Evolutionary conservation across 2,888 invertebrate species (phyloP), one percentile per base, ranked within the genome.

Genomic region (Bellardia pandia): DNA sequence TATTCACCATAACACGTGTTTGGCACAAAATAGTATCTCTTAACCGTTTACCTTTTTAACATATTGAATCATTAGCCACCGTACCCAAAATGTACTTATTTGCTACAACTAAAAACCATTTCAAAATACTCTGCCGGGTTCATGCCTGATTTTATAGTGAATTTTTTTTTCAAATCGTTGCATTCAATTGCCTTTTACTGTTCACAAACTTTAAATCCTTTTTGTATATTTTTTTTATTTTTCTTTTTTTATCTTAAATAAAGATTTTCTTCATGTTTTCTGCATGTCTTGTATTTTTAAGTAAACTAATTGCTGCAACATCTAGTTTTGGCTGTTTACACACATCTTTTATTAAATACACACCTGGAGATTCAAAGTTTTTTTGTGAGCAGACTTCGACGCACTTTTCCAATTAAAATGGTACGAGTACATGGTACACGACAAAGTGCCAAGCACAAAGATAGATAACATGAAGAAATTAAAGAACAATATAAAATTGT

Each of bases 321-420:
- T 72, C 62, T 64, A 62, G 51, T 75, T 45, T 66, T 42, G 56
- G 51, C 23, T 16, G 13, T 62, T 58, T 66, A 71, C 7, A 77
- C 56, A 37, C 37, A 37, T 72, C 40, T 83, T 76, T 86, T 56
- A 2, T 66, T 75, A 37, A 45, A 69, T n/a, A 76, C 66, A 84
- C 68, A 80, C 72, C 85, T 77, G 72, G 77, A 85, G 74, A 85
- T 84, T 42, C 14, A 30, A 6, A 56, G 58, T 48, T 83, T 40
- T 40, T 58, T 37, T 13, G 9, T 64, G 5, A 13, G 8, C 7
- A 13, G 40, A 48, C 5, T 64, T 58, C 75, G 81, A 87, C 85
- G 87, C 87, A 87, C 85, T 85, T 87, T 78, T 77, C 75, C 85
- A 85, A 87, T 87, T 87, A 85, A 85, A 85, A 78, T 82, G 77